Evolutionary conservation across 2,888 invertebrate species (phyloP).

Genomic region (Xanthorhoe spadicearia): DNA sequence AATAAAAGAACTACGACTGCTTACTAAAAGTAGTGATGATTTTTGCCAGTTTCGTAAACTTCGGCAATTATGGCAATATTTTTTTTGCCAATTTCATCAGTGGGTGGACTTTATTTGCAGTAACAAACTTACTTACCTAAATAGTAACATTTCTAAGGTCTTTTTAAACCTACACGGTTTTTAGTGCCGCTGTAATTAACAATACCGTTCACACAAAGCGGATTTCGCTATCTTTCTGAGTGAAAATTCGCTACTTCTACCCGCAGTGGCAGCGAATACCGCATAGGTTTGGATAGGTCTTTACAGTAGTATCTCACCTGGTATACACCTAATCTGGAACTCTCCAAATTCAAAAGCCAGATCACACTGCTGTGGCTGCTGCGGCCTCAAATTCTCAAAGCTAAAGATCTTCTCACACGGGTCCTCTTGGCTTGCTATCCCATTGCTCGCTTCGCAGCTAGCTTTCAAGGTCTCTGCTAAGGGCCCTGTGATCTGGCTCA

Average conservation of each 20-base stretch:
- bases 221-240: too few relatives aligned
- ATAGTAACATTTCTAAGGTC: too few relatives aligned
- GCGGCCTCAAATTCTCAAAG: slow-evolving; percentile 73
- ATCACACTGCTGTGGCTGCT: slow-evolving; percentile 73
- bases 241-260: too few relatives aligned
- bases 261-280: too few relatives aligned
- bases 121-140: neutral
- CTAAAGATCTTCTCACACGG: slow-evolving; percentile 67
- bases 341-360: slow-evolving; percentile 73
- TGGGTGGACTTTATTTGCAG: neutral
- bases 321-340: slow-evolving; percentile 78
- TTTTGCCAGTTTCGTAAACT: neutral
- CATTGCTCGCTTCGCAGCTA: slow-evolving; percentile 75
- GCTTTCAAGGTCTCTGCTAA: slow-evolving; percentile 64
- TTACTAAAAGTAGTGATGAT: neutral
- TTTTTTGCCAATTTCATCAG: neutral
- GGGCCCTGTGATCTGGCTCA: slow-evolving; percentile 73
- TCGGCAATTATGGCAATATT: too few relatives aligned
- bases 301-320: slow-evolving; percentile 59
- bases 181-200: too few relatives aligned
- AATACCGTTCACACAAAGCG: too few relatives aligned
- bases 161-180: too few relatives aligned
- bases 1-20: neutral
- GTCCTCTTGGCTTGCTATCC: slow-evolving; percentile 71
- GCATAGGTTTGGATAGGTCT: too few relatives aligned